These are phyloP conservation scores for Oriolus oriolus DNA, from an alignment of 2,113 vertebrate genomes.

Conservation along the genomic window DNA sequence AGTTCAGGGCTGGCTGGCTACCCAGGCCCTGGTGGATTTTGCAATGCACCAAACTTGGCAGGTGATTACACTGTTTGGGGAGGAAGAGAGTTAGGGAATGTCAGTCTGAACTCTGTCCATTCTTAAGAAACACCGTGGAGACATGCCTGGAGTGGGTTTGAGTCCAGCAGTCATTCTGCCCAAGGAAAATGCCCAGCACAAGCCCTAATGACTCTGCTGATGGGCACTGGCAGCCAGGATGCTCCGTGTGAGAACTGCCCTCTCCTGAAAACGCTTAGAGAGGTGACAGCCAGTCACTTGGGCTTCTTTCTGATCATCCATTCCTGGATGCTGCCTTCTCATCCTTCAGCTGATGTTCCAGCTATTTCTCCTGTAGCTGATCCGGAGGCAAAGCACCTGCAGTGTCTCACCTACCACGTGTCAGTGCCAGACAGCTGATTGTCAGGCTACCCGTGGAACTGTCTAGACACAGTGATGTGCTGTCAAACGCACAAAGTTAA, in stretches of 20 bases:
- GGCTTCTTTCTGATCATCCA: background rate
- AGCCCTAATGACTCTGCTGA: background rate
- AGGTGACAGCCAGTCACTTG: background rate
- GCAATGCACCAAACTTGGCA: background rate
- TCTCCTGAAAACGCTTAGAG: background rate
- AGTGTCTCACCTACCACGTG: background rate
- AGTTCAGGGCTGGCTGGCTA: background rate
- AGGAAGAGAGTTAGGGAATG: background rate
- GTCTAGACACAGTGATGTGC: background rate
- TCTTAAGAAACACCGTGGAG: background rate
- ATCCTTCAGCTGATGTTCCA: background rate
- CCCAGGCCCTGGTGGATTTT: background rate
- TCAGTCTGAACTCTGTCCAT: background rate
- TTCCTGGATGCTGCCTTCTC: background rate
- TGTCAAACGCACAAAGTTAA: constrained; percentile 18
- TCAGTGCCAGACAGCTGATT: constrained; percentile 34
- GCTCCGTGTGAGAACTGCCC: accelerated
- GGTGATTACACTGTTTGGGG: background rate
- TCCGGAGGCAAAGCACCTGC: background rate
- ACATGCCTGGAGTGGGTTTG: accelerated
- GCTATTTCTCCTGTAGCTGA: background rate
- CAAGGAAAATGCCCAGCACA: background rate
- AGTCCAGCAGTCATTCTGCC: background rate
- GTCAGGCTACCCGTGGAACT: background rate
- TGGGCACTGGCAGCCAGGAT: background rate